A percentile compares a stretch with the other conserved stretches of the same genome.
phyloP scores from a whole-genome alignment of 1,140 invertebrate genomes.

The Procambarus virginalis region DNA sequence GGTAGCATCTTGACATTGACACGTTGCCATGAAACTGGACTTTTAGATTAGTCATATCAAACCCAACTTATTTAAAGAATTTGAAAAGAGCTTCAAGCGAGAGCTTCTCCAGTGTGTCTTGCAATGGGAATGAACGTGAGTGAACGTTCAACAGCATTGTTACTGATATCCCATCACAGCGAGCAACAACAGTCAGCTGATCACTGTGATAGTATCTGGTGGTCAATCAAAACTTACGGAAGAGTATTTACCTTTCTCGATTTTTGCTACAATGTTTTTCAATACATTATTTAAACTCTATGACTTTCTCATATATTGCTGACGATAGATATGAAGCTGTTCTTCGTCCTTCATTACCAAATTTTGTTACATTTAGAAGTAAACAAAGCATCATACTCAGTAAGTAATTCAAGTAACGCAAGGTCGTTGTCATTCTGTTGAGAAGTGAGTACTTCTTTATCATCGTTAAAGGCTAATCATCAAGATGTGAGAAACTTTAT shows the following conservation, averaged over 20 bases:
- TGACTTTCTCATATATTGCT: conserved; percentile 19
- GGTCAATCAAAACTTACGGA: background rate
- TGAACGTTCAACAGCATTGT: conserved; percentile 11
- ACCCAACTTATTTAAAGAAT: background rate
- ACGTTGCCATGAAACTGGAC: conserved; percentile 10
- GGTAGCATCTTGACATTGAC: conserved; percentile 13
- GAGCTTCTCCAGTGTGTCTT: conserved; percentile 19
- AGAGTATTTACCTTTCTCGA: conserved; percentile 11
- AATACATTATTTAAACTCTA: conserved; percentile 35
- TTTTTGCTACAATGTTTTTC: conserved; percentile 19
- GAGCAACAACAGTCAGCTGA: conserved; percentile 3
- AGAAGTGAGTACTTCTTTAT: conserved; percentile 18
- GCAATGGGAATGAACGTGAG: conserved; percentile 9
- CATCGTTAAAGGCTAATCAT: conserved; percentile 13
- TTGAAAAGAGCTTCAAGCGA: background rate
- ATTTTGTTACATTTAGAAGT: background rate
- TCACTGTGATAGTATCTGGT: conserved; percentile 1
- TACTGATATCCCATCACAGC: background rate
- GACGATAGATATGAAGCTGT: conserved; percentile 36
- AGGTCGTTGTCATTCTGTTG: conserved; percentile 28
- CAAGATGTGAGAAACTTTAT: too few relatives aligned
- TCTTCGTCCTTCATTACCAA: background rate
- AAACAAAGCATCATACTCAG: conserved; percentile 11
- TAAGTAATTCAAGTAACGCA: background rate
- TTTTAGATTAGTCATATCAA: conserved; percentile 12